Percentiles rank a stretch among this genome's conserved stretches.
Evolutionary conservation across 1,140 invertebrate genomes (phyloP).

Genomic region (Copidosoma floridanum): DNA sequence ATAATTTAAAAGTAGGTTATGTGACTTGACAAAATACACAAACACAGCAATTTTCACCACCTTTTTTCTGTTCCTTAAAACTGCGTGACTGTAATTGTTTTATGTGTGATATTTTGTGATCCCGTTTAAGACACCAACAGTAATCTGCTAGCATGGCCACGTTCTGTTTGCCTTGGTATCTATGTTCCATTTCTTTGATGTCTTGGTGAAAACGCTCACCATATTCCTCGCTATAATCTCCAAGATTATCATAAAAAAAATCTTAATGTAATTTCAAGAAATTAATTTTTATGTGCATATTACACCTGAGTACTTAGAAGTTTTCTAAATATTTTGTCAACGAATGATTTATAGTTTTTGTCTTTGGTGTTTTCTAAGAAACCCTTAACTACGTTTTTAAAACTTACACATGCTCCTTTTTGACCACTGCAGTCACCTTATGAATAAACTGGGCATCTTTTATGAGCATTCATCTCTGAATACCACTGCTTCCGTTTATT

Average conservation of each 20-base stretch:
- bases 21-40: no score
- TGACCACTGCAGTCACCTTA: no score
- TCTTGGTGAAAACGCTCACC: not conserved
- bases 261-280: conserved; percentile 37
- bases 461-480: no score
- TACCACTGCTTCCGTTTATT: no score
- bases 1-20: no score
- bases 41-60: no score
- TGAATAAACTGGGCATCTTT: no score
- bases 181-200: no score
- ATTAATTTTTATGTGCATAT: conserved; percentile 35
- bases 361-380: not conserved
- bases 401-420: no score
- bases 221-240: conserved; percentile 2
- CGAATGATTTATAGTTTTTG: not conserved
- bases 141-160: no score
- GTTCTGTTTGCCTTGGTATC: not conserved
- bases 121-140: not conserved
- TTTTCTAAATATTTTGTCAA: not conserved
- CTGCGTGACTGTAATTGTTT: not conserved
- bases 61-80: not conserved
- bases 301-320: not conserved
- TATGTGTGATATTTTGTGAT: not conserved
- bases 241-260: conserved; percentile 34
- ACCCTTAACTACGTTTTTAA: not conserved